These are phyloP conservation scores for Mythimna lalbum DNA, from an alignment of 2,888 invertebrate genomes.

Conservation along the genomic window DNA sequence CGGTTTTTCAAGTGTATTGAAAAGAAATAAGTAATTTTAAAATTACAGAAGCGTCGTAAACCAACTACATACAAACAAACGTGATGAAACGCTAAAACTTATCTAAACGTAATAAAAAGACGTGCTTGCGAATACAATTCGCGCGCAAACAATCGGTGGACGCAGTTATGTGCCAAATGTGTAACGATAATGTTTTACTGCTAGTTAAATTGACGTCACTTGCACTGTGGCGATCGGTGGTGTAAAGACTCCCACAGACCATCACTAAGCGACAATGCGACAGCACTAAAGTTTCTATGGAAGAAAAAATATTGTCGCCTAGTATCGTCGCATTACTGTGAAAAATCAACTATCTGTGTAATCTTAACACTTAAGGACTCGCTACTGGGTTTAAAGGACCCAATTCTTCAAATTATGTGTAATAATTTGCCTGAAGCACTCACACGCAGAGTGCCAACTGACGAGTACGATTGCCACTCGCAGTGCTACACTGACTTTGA, in stretches of 20 bases:
- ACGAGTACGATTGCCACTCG: no score
- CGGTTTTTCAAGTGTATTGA: no score
- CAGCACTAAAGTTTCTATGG: no score
- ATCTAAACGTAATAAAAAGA: slow-evolving; percentile 43
- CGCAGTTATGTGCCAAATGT: slow-evolving; percentile 51
- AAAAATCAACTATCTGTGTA: no score
- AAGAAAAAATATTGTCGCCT: no score
- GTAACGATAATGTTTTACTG: slow-evolving; percentile 55
- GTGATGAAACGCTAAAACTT: slow-evolving; percentile 27
- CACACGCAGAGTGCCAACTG: no score
- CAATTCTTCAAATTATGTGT: no score
- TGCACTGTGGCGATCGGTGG: not conserved
- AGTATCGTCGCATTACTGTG: no score
- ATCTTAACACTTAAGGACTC: no score
- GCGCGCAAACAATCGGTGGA: slow-evolving; percentile 33
- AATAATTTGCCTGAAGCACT: no score
- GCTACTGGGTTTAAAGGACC: no score
- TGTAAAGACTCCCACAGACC: not conserved
- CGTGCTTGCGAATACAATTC: slow-evolving; percentile 37
- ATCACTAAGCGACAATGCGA: not conserved
- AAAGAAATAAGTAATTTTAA: not conserved
- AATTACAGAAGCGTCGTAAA: not conserved
- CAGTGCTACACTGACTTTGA: no score
- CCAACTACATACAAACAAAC: not conserved
- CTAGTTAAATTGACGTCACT: slow-evolving; percentile 44